Evolutionary conservation across 2,888 invertebrate genomes (phyloP).

Genomic region (Polietes domitor): DNA sequence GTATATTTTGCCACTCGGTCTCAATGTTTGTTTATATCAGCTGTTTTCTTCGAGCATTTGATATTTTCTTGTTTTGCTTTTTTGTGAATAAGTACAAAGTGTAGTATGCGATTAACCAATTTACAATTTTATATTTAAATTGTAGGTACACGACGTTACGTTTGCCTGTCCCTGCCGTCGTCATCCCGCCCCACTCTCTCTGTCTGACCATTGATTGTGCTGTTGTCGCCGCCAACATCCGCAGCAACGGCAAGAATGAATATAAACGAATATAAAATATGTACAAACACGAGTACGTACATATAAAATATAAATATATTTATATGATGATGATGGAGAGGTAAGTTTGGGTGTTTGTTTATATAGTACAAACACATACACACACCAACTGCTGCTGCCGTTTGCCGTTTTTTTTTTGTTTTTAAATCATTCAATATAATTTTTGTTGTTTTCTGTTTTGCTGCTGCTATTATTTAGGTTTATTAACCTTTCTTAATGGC

Average conservation of each 20-base stretch:
- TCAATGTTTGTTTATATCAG: slow-evolving; percentile 49
- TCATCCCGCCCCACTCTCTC: not conserved
- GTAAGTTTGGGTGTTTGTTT: slow-evolving; percentile 52
- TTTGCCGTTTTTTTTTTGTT: slow-evolving; percentile 29
- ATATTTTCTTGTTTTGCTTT: not conserved
- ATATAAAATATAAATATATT: slow-evolving; percentile 8
- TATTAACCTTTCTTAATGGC: slow-evolving; percentile 57
- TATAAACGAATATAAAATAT: slow-evolving; percentile 15
- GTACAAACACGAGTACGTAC: not conserved
- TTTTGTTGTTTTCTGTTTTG: not conserved
- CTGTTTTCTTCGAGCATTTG: slow-evolving; percentile 38
- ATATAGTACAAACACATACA: slow-evolving; percentile 12
- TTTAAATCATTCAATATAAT: slow-evolving; percentile 50
- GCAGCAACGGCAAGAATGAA: slow-evolving; percentile 17
- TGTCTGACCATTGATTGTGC: not conserved
- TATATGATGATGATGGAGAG: slow-evolving; percentile 36
- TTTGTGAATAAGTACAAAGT: slow-evolving; percentile 25
- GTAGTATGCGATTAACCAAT: slow-evolving; percentile 51
- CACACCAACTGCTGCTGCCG: not conserved
- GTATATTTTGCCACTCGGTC: slow-evolving; percentile 13
- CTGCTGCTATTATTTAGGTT: slow-evolving; percentile 37
- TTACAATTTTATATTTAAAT: slow-evolving; percentile 48
- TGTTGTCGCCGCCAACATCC: not conserved
- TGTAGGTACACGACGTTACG: slow-evolving; percentile 21
- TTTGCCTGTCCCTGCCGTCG: not conserved